These are phyloP conservation scores for Gymnocypris eckloni DNA, from an alignment of 2,797 vertebrate genomes.

Conservation along the genomic window DNA sequence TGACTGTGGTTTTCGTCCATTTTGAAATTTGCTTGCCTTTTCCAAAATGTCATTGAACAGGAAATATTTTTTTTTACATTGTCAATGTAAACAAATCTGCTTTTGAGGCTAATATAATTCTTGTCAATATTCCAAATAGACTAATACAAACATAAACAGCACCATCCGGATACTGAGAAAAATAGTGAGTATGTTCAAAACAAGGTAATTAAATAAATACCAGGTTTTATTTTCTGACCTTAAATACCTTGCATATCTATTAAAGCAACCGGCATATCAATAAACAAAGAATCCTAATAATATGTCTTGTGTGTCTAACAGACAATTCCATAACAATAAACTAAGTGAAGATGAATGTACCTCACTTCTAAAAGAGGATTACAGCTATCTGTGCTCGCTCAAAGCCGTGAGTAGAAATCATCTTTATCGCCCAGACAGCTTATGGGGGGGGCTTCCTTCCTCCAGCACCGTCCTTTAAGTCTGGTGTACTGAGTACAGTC, in stretches of 20 bases:
- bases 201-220: neutral
- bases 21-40: neutral
- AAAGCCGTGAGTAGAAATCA: slow-evolving; percentile 69
- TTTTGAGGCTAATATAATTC: neutral
- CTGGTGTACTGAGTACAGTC: slow-evolving; percentile 51
- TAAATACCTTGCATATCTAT: slow-evolving; percentile 9
- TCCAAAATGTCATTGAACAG: neutral
- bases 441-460: slow-evolving; percentile 66
- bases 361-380: slow-evolving; percentile 75
- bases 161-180: neutral
- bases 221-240: slow-evolving; percentile 14
- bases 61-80: neutral
- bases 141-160: neutral
- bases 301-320: slow-evolving; percentile 21
- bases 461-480: slow-evolving; percentile 68
- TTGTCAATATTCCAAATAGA: neutral
- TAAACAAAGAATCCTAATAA: slow-evolving; percentile 6
- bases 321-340: slow-evolving; percentile 48
- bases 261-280: slow-evolving; percentile 19
- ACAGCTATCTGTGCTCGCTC: slow-evolving; percentile 67
- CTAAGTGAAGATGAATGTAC: slow-evolving; percentile 52
- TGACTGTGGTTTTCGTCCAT: neutral
- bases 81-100: slow-evolving; percentile 4
- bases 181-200: neutral
- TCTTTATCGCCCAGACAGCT: slow-evolving; percentile 66